Conservation (phyloP, 2,797 vertebrate species). For the Pangasius sanitwongsei region DNA sequence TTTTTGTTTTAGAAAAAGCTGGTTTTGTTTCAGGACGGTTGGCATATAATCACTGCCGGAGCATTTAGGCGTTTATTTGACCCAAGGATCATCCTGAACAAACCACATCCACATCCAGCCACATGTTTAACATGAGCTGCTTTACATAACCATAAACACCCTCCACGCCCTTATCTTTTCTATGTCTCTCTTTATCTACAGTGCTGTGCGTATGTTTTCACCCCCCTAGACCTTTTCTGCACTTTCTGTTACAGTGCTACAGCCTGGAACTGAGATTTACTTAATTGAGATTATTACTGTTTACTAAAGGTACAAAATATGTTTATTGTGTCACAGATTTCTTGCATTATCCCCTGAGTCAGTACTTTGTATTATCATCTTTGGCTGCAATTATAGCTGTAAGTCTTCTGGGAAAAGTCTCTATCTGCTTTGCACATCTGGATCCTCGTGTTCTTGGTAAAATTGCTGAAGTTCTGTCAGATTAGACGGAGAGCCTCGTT, state of each 20-base stretch:
- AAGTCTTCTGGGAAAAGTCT: neutral
- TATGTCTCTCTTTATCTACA: neutral
- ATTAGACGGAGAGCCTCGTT: neutral
- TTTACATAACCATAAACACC: neutral
- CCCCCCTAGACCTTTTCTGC: neutral
- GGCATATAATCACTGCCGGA: neutral
- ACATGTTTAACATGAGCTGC: constrained; percentile 28
- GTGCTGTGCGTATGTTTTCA: neutral
- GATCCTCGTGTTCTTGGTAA: neutral
- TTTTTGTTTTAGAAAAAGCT: neutral
- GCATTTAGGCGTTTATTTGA: neutral
- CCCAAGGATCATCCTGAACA: neutral
- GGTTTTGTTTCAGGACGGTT: too few relatives aligned
- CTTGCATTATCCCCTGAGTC: too few relatives aligned
- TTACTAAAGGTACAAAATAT: neutral
- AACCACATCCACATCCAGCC: constrained; percentile 43
- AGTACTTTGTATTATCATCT: neutral
- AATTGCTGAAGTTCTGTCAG: neutral
- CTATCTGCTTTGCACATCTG: neutral
- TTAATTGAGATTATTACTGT: neutral
- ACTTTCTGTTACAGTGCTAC: neutral
- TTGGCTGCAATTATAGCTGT: neutral
- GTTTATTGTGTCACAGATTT: neutral
- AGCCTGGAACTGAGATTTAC: neutral
- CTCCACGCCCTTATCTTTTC: too few relatives aligned